phyloP scores from a whole-genome alignment of 2,888 invertebrate genomes.

The Diaphora mendica region DNA sequence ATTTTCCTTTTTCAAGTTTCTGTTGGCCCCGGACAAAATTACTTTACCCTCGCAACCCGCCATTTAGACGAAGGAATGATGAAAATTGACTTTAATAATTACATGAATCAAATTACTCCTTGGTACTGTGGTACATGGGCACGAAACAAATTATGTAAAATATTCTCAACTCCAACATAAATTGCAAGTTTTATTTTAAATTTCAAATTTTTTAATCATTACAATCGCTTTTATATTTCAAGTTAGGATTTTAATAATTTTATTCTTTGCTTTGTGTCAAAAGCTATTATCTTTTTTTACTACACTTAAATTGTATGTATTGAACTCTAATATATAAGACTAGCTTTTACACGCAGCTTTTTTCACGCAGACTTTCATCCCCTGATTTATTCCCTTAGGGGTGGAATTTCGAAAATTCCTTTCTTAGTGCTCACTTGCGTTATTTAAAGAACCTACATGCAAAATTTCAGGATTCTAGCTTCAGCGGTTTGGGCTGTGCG shows the following conservation, averaged over 20 bases:
- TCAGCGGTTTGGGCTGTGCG: no score
- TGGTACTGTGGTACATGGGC: conserved; percentile 44
- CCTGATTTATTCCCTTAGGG: no score
- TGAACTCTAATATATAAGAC: no score
- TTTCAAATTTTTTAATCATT: conserved; percentile 20
- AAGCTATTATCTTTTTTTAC: neutral
- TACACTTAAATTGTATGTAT: no score
- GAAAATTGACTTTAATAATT: conserved; percentile 77
- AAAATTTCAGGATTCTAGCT: no score
- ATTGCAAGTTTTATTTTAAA: conserved; percentile 30
- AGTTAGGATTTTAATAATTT: neutral
- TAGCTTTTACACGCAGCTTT: no score
- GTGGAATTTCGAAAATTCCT: no score
- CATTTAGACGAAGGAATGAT: conserved; percentile 75
- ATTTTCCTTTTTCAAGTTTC: conserved; percentile 83
- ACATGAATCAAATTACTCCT: conserved; percentile 68
- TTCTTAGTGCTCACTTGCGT: no score
- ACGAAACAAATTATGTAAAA: conserved; percentile 38
- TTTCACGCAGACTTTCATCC: no score
- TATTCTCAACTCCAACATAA: conserved; percentile 25
- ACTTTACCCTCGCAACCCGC: conserved; percentile 76
- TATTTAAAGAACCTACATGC: no score
- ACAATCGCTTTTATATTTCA: neutral
- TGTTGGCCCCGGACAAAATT: conserved; percentile 77
- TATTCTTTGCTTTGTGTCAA: neutral